Conservation (phyloP, 2,888 invertebrate species). For the Formica aserva region DNA sequence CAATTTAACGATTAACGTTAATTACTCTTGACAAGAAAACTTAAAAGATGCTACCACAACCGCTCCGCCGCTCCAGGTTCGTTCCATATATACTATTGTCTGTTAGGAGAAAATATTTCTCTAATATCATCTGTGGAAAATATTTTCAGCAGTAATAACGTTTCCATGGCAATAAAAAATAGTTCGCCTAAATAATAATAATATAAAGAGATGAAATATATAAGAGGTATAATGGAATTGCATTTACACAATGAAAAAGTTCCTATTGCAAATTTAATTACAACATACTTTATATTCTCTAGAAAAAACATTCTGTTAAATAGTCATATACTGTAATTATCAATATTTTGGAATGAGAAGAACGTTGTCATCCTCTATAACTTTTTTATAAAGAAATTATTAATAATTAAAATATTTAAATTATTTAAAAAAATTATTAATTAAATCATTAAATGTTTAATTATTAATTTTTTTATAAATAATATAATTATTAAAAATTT, state of each 20-base stretch:
- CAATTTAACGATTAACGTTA: constrained; percentile 2
- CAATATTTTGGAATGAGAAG: constrained; percentile 34
- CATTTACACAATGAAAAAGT: constrained; percentile 70
- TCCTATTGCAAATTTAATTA: constrained; percentile 62
- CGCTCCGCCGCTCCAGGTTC: constrained; percentile 70
- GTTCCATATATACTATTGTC: constrained; percentile 60
- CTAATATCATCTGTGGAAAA: constrained; percentile 26
- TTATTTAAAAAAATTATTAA: too few relatives aligned
- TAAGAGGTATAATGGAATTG: constrained; percentile 71
- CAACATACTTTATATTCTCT: constrained; percentile 28
- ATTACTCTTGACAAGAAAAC: background rate
- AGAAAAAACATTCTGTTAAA: constrained; percentile 53
- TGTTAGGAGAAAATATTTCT: constrained; percentile 65
- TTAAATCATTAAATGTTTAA: background rate
- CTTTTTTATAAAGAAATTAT: background rate
- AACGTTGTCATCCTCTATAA: background rate
- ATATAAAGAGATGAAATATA: constrained; percentile 54
- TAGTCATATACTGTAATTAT: constrained; percentile 1
- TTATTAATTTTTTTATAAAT: background rate
- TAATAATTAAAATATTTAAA: too few relatives aligned
- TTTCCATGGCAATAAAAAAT: constrained; percentile 74
- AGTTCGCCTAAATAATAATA: constrained; percentile 64
- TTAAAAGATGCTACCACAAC: constrained; percentile 65
- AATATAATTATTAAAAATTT: background rate
- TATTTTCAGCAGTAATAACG: constrained; percentile 75